Conservation (phyloP, 2,113 vertebrate species). For the Rafetus swinhoei region DNA sequence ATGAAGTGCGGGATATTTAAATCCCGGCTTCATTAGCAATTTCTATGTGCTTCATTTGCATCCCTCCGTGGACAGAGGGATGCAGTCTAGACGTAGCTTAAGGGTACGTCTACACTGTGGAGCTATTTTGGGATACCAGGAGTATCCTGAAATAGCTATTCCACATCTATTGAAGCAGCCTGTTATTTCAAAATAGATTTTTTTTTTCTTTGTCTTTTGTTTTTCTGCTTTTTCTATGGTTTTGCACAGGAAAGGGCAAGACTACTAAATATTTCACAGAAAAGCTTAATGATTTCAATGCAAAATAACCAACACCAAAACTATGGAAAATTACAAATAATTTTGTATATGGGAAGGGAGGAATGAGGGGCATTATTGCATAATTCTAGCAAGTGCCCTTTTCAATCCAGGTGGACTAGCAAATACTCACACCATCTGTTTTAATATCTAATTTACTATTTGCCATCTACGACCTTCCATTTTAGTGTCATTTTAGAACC, state of each 20-base stretch:
- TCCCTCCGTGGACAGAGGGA: too few species aligned
- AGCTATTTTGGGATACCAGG: too few species aligned
- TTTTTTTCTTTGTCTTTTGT: neutral
- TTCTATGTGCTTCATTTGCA: too few species aligned
- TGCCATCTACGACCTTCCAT: slow-evolving; percentile 62
- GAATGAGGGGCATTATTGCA: slow-evolving; percentile 27
- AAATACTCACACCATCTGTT: slow-evolving; percentile 68
- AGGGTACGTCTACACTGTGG: too few species aligned
- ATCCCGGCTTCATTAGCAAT: too few species aligned
- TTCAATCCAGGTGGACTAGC: slow-evolving; percentile 50
- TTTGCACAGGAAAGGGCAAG: neutral
- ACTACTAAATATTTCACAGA: neutral
- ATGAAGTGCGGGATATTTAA: too few species aligned
- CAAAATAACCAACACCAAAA: slow-evolving; percentile 5
- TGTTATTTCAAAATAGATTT: neutral
- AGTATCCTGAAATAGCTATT: too few species aligned
- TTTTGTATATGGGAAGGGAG: neutral
- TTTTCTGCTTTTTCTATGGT: neutral
- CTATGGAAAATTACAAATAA: neutral
- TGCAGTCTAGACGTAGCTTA: too few species aligned
- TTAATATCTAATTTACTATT: slow-evolving; percentile 63
- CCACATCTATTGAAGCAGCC: too few species aligned
- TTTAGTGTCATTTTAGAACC: slow-evolving; percentile 58
- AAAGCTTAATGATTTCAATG: neutral
- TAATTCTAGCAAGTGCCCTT: slow-evolving; percentile 22